phyloP scores from a whole-genome alignment of 2,113 vertebrate genomes.

The Toxotes chatareus region DNA sequence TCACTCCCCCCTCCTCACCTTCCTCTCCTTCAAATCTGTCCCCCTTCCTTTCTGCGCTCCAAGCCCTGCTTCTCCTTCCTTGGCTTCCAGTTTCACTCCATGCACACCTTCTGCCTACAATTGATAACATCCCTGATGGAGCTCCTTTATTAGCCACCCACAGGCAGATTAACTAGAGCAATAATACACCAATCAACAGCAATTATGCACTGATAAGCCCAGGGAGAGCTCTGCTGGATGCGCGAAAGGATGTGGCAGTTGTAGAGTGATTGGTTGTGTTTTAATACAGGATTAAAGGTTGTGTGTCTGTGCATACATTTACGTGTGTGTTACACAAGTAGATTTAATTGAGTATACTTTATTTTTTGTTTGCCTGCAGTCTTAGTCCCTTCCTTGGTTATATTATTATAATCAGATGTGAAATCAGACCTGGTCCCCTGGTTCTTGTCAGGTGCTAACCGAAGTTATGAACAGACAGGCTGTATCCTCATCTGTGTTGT shows the following conservation, averaged over 20 bases:
- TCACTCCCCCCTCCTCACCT: slow-evolving; percentile 1
- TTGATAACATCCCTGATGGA: slow-evolving; percentile 78
- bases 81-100: slow-evolving; percentile 49
- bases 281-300: slow-evolving; percentile 60
- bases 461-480: slow-evolving; percentile 52
- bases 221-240: slow-evolving; percentile 69
- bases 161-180: slow-evolving; percentile 76
- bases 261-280: slow-evolving; percentile 51
- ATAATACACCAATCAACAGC: slow-evolving; percentile 81
- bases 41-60: background rate
- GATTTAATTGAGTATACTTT: slow-evolving; percentile 40
- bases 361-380: slow-evolving; percentile 49
- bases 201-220: slow-evolving; percentile 79
- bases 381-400: slow-evolving; percentile 47
- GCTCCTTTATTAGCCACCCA: slow-evolving; percentile 80
- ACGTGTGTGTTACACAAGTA: slow-evolving; percentile 47
- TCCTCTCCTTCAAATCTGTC: slow-evolving; percentile 2
- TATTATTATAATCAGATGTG: slow-evolving; percentile 59
- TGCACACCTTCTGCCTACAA: slow-evolving; percentile 67
- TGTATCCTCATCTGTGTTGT: slow-evolving; percentile 37
- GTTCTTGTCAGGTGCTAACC: slow-evolving; percentile 55
- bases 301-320: slow-evolving; percentile 60
- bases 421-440: slow-evolving; percentile 51
- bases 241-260: slow-evolving; percentile 46
- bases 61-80: slow-evolving; percentile 21